Percentiles rank a stretch among this genome's conserved stretches.
phyloP scores from a whole-genome alignment of 2,888 invertebrate species.

The Xanthorhoe spadicearia region DNA sequence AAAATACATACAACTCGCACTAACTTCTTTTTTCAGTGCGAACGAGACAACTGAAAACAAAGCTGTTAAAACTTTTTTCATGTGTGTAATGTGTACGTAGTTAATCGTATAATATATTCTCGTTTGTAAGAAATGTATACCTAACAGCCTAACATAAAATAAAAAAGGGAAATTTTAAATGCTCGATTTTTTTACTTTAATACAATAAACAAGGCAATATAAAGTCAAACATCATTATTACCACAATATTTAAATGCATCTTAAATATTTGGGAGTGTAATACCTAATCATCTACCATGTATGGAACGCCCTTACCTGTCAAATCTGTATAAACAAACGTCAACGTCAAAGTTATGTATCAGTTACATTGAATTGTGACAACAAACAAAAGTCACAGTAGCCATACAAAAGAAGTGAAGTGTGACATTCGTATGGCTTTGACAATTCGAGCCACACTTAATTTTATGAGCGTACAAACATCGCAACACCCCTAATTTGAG shows the following conservation, averaged over 20 bases:
- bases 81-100: background rate
- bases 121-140: background rate
- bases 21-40: background rate
- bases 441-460: background rate
- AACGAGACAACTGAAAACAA: background rate
- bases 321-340: no score
- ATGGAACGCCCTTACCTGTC: no score
- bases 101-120: background rate
- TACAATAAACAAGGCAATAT: no score
- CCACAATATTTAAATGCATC: no score
- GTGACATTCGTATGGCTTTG: background rate
- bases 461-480: background rate
- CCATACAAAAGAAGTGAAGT: no score
- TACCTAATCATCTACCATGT: no score
- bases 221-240: no score
- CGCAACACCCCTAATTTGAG: constrained; percentile 41
- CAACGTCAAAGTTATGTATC: no score
- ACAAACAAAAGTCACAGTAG: no score
- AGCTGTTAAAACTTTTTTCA: background rate
- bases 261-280: no score
- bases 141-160: background rate
- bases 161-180: background rate
- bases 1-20: background rate
- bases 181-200: no score
- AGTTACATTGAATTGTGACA: no score